Evolutionary conservation across 2,888 invertebrate species (phyloP).

Genomic region (Protonemura montana): DNA sequence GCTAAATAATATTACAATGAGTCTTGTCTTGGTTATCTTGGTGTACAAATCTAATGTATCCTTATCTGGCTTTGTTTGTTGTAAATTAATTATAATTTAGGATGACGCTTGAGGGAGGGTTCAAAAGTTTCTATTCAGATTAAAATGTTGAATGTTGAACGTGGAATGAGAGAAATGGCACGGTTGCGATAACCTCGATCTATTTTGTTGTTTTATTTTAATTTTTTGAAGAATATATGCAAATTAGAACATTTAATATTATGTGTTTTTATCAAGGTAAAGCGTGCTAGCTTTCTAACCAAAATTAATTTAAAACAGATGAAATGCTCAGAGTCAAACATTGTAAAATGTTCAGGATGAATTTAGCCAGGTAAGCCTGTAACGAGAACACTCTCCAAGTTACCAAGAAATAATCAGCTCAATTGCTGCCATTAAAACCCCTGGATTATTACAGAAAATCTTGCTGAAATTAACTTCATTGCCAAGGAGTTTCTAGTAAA

Average conservation of each 20-base stretch:
- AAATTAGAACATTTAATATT: too few relatives aligned
- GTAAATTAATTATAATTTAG: background rate
- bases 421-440: background rate
- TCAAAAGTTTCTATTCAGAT: background rate
- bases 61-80: background rate
- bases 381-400: background rate
- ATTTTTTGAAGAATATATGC: too few relatives aligned
- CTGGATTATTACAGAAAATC: slow-evolving; percentile 7
- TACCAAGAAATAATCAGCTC: background rate
- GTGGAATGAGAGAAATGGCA: background rate
- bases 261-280: too few relatives aligned
- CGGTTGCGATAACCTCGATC: background rate
- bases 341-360: background rate
- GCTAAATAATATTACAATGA: slow-evolving; percentile 18
- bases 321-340: background rate
- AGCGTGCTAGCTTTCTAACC: background rate
- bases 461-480: background rate
- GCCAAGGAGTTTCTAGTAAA: background rate
- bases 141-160: background rate
- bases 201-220: too few relatives aligned
- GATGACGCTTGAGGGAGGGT: background rate
- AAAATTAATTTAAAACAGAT: background rate
- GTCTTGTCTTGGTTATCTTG: background rate
- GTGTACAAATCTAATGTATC: background rate
- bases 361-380: background rate